These are phyloP conservation scores for Heteronetta atricapilla DNA, from an alignment of 2,113 vertebrate genomes.

Conservation along the genomic window DNA sequence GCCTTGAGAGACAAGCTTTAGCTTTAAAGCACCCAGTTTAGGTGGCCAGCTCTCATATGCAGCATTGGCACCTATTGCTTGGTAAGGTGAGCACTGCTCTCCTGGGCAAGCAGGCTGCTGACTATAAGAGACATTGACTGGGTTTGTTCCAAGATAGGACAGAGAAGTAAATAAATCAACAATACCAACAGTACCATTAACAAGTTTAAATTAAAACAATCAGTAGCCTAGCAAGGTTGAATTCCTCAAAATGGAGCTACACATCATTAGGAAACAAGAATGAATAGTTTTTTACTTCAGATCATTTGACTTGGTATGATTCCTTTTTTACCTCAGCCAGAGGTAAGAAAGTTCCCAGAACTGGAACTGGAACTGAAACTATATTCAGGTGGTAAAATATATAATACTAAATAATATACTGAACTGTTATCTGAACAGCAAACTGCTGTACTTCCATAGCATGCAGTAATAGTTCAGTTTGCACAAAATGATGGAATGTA, in stretches of 20 bases:
- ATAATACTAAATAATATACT: too few species aligned
- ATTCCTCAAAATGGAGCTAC: not conserved
- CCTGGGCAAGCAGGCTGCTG: not conserved
- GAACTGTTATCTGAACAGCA: not conserved
- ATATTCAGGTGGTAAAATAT: not conserved
- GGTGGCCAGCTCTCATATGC: not conserved
- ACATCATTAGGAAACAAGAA: not conserved
- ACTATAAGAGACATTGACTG: not conserved
- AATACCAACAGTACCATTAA: not conserved
- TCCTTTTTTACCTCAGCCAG: not conserved
- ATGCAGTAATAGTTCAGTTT: not conserved
- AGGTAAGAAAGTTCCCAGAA: too few species aligned
- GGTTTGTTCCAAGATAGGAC: not conserved
- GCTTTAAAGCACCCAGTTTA: not conserved
- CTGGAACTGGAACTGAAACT: not conserved
- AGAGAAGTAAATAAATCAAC: not conserved
- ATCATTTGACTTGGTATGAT: not conserved
- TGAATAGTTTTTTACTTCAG: not conserved
- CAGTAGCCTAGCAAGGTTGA: not conserved
- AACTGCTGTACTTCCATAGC: not conserved
- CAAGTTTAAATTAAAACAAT: not conserved
- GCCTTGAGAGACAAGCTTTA: not conserved
- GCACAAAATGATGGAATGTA: not conserved
- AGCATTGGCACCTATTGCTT: not conserved
- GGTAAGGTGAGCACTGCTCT: not conserved